Conservation (phyloP, 2,888 invertebrate species). For the Diarsia rubi region DNA sequence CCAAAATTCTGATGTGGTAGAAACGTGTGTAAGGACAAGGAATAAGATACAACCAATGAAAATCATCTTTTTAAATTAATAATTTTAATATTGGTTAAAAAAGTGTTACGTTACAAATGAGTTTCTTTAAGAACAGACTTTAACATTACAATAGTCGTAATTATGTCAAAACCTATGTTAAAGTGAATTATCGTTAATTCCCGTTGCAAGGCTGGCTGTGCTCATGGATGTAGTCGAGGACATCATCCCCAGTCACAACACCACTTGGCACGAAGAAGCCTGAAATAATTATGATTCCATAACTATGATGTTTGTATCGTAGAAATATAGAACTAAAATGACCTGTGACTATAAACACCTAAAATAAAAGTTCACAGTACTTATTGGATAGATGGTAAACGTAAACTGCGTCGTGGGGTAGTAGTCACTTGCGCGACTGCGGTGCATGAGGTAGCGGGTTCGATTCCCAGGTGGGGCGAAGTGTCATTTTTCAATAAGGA, state of each 20-base stretch:
- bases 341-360: not conserved
- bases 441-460: too few species aligned
- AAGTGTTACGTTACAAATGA: not conserved
- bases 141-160: constrained; percentile 19
- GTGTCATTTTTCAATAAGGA: too few species aligned
- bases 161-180: not conserved
- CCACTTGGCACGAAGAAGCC: constrained; percentile 60
- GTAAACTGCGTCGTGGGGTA: not conserved
- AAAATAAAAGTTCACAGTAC: not conserved
- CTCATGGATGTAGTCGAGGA: constrained; percentile 63
- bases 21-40: not conserved
- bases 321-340: not conserved
- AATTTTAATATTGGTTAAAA: constrained; percentile 24
- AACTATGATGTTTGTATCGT: not conserved
- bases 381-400: not conserved
- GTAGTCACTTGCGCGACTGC: too few species aligned
- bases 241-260: constrained; percentile 65
- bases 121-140: not conserved
- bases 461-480: too few species aligned
- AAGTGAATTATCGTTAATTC: not conserved
- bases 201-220: constrained; percentile 41
- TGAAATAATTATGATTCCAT: constrained; percentile 48
- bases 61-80: not conserved
- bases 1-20: not conserved
- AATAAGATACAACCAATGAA: not conserved